Evolutionary conservation across 2,888 invertebrate genomes (phyloP), one percentile per base, ranked within the genome.

Genomic region (Dorcus hopei): DNA sequence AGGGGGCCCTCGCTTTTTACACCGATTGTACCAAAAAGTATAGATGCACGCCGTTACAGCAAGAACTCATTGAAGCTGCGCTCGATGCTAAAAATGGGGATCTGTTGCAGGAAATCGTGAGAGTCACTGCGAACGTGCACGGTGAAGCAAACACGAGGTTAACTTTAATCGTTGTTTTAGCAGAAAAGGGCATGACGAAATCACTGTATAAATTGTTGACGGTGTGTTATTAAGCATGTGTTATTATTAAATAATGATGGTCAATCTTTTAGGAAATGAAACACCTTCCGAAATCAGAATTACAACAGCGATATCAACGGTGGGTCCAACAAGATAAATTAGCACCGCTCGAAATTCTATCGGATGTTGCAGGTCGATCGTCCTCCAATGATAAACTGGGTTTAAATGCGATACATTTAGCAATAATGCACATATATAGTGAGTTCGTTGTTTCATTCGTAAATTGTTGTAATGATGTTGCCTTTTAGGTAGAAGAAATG

Each of bases 21-120:
- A 71, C 74, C 14, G 70, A 77, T 1, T 72, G 84, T 52, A 80
- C 82, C 0, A 70, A 77, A 1, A 79, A 80, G 45, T 83, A 86
- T 70, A 82, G 80, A 52, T 84, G 82, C 64, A 86, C 87, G 0
- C 89, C 89, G 0, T 71, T 87, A 8, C 86, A 87, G 68, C 83
- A 87, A 63, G 88, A 88, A 73, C 62, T 90, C 0, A 69, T 88
- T 3, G 62, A 64, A n/a, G 68, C 74, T 52, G 61, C 82, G 41
- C 71, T 80, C 41, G 73, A 75, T 43, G 67, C 64, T 0, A 69
- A 78, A 56, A 77, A 80, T 7, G 76, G 78, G 59, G 66, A 74
- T 42, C 65, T 79, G n/a, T 63, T 83, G 42, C 71, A 74, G 26
- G 64, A 71, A 38, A 70, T 80, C 2, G 67, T 80, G 2, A 68